Conservation (phyloP, 2,797 vertebrate genomes). For the Anguilla obscura region DNA sequence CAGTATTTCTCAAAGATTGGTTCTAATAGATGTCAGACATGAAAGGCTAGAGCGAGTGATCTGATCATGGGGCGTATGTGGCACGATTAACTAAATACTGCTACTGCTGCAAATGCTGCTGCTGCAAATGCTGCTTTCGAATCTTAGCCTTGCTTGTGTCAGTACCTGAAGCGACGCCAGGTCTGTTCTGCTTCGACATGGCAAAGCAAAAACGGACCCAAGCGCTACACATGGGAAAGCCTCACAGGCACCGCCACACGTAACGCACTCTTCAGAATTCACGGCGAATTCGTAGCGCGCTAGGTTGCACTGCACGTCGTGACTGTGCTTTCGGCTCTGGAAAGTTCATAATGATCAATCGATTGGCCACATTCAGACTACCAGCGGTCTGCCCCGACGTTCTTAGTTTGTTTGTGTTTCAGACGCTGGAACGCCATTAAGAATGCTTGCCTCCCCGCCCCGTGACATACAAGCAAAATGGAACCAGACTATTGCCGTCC, state of each 20-base stretch:
- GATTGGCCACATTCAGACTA: background rate
- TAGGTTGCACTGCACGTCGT: background rate
- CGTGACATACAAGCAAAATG: background rate
- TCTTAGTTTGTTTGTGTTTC: background rate
- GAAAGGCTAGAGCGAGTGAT: background rate
- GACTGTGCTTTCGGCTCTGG: background rate
- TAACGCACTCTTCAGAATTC: background rate
- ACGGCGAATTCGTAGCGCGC: background rate
- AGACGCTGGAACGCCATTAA: background rate
- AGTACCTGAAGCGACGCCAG: background rate
- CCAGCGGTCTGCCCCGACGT: background rate
- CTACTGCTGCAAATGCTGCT: background rate
- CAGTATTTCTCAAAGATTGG: background rate
- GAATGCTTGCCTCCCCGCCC: background rate
- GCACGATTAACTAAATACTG: background rate
- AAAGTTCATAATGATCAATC: background rate
- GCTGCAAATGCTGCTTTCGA: background rate
- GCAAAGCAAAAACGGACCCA: background rate
- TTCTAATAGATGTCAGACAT: background rate
- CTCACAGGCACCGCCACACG: background rate
- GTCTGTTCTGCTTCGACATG: background rate
- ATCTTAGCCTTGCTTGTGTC: background rate
- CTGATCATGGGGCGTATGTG: background rate
- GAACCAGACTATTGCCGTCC: background rate
- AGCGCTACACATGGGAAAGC: background rate